Conservation (phyloP, 1,140 invertebrate genomes). For the Bombyx mori region DNA sequence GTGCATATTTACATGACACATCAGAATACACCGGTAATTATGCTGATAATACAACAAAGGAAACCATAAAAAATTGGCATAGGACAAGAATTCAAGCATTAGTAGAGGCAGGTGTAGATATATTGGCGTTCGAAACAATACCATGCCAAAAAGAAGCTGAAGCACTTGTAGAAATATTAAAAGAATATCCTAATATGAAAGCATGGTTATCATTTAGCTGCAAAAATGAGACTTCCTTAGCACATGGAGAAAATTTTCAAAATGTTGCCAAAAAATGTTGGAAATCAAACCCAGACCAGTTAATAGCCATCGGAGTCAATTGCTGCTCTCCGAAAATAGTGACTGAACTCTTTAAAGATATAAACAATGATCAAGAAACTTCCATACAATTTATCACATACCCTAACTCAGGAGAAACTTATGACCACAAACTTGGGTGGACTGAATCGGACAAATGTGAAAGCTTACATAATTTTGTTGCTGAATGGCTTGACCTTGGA, state of each 20-base stretch:
- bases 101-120: constrained; percentile 81
- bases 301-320: constrained; percentile 88
- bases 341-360: constrained; percentile 73
- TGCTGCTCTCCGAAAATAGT: constrained; percentile 76
- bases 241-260: constrained; percentile 82
- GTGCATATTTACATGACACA: constrained; percentile 86
- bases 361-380: constrained; percentile 67
- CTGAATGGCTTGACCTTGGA: constrained; percentile 79
- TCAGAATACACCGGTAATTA: constrained; percentile 93
- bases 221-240: constrained; percentile 72
- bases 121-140: constrained; percentile 91
- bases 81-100: constrained; percentile 81
- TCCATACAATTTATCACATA: constrained; percentile 80
- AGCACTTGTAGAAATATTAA: constrained; percentile 81
- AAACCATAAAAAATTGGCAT: constrained; percentile 84
- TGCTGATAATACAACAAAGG: constrained; percentile 74
- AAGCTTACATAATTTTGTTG: constrained; percentile 74
- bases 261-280: constrained; percentile 75
- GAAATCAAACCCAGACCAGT: constrained; percentile 75
- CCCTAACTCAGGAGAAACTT: constrained; percentile 84
- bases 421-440: constrained; percentile 75
- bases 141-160: constrained; percentile 86
- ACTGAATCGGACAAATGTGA: constrained; percentile 67
- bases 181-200: constrained; percentile 78
- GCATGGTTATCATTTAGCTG: constrained; percentile 90